Evolutionary conservation across 2,797 vertebrate genomes (phyloP), one percentile per base, ranked within the genome.

Genomic region (Odontamblyopus lacepedii): DNA sequence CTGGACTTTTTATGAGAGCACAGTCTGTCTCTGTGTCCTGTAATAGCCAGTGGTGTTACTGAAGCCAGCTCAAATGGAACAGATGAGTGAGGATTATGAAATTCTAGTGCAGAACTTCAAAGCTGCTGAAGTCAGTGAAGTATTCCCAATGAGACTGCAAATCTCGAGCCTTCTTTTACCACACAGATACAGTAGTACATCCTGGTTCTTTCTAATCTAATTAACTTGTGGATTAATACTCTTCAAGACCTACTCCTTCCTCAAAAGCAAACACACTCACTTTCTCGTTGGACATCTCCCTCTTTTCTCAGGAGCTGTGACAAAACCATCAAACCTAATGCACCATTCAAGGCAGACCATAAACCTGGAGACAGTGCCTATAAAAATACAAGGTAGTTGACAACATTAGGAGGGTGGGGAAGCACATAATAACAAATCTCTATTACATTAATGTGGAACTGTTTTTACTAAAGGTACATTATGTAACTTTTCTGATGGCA

Each of bases 101-200:
- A 88, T 88, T 89, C 85, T 86, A n/a, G 73, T 80, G 79, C 80
- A 79, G 81, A 79, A 83, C 82, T 81, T 83, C 84, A 82, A 85
- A 87, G 82, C 61, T 83, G 67, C 76, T 78, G 86, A 88, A 38
- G 76, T 87, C 87, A 85, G 76, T 80, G 78, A 65, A 70, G 63
- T 83, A 41, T 63, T 53, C 59, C 69, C 48, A 41, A 62, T 59
- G 65, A 76, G 63, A 79, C 62, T 26, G 69, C 41, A 68, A 65
- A 73, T 75, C 68, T 64, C 61, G 56, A 70, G 55, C 69, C 78
- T 50, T 73, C 61, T 66, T 80, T 83, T 80, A 83, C 61, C 26
- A 27, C 35, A 80, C 60, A 74, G 70, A 74, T 71, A 73, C 23
- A 23, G 23, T 75, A 48, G 44, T 48, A 88, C 79, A 78, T 63